These are phyloP conservation scores for Pitangus sulphuratus DNA, from an alignment of 2,797 vertebrate species.

Conservation along the genomic window DNA sequence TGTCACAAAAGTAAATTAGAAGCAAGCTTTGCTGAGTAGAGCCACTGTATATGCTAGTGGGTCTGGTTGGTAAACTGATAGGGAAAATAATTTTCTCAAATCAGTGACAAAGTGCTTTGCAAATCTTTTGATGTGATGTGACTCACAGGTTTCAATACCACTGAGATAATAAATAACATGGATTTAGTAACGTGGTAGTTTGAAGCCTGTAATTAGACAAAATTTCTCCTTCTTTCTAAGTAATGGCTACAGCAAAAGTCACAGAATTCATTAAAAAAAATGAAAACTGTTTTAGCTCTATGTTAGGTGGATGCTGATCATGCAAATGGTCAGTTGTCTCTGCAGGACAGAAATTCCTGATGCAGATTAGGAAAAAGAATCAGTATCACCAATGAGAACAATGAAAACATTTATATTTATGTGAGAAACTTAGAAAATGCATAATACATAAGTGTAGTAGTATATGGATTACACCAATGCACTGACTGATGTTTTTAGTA, in stretches of 20 bases:
- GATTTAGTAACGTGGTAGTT: background rate
- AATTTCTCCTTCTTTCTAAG: background rate
- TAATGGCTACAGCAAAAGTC: background rate
- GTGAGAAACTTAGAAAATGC: background rate
- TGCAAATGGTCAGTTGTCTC: background rate
- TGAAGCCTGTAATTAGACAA: background rate
- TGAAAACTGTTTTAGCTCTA: background rate
- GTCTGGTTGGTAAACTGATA: background rate
- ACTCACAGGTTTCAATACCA: background rate
- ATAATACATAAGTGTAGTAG: background rate
- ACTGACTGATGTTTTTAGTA: background rate
- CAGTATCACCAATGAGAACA: background rate
- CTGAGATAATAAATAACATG: background rate
- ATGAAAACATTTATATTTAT: background rate
- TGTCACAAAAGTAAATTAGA: background rate
- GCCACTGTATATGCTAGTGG: background rate
- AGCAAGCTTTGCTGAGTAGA: background rate
- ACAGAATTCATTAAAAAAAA: background rate
- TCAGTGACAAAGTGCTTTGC: background rate
- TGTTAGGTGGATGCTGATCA: background rate
- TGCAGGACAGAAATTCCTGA: background rate
- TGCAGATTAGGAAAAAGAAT: background rate
- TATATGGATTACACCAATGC: background rate
- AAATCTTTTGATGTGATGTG: background rate
- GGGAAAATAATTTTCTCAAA: background rate